Evolutionary conservation across 37 sponge, comb jelly and placozoan species (phyloP).

Genomic region (Chondrilla cf. caribensis): DNA sequence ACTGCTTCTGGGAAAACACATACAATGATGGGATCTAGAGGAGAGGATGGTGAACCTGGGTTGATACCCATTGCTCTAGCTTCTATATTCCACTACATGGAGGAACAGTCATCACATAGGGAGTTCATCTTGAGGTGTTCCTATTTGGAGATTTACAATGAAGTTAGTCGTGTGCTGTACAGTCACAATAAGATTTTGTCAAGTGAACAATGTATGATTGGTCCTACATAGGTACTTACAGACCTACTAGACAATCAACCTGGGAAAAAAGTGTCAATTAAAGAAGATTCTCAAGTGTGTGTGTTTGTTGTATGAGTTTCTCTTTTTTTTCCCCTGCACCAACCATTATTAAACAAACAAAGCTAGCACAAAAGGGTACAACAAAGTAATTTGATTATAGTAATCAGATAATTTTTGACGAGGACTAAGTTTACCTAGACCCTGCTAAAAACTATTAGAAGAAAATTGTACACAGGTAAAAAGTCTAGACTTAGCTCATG

Average conservation of each 20-base stretch:
- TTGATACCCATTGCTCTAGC: constrained; percentile 56
- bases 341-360: too few species aligned
- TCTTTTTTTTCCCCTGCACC: too few species aligned
- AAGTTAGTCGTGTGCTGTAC: constrained; percentile 37
- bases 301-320: too few species aligned
- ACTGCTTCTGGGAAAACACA: constrained; percentile 77
- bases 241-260: constrained; percentile 69
- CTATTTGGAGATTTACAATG: constrained; percentile 94
- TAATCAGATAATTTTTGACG: too few species aligned
- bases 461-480: too few species aligned
- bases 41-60: constrained; percentile 38
- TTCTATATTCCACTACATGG: constrained; percentile 53
- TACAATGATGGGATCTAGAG: constrained; percentile 72
- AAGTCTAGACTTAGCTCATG: too few species aligned
- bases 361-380: too few species aligned
- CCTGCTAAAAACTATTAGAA: too few species aligned
- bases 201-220: not conserved
- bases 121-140: constrained; percentile 77
- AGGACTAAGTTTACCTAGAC: too few species aligned
- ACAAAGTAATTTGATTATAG: too few species aligned
- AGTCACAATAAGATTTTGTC: not conserved
- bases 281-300: constrained; percentile 47
- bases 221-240: constrained; percentile 38
- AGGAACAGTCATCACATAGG: constrained; percentile 36
- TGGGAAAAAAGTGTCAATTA: constrained; percentile 54